These are phyloP conservation scores for Oryzias javanicus DNA, from an alignment of 2,113 vertebrate species.

Conservation along the genomic window DNA sequence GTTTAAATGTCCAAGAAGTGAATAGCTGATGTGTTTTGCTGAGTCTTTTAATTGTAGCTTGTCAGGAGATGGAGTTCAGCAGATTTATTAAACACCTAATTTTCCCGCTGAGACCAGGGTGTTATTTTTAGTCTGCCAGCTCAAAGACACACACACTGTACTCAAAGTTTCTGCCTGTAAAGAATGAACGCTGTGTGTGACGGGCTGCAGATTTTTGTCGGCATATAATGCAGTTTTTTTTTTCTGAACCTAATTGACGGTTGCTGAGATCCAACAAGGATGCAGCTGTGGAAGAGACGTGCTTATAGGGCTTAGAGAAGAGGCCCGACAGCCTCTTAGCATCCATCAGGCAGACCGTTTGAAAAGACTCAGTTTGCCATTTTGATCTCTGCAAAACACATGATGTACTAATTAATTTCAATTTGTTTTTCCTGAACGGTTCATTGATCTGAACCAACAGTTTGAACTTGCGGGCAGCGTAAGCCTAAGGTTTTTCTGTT, in stretches of 20 bases:
- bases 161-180: slow-evolving; percentile 28
- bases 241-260: slow-evolving; percentile 24
- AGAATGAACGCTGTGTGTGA: slow-evolving; percentile 41
- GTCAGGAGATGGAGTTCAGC: slow-evolving; percentile 61
- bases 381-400: no score
- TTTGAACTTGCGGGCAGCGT: slow-evolving; percentile 28
- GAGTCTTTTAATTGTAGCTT: slow-evolving; percentile 61
- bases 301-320: not conserved
- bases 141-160: slow-evolving; percentile 31
- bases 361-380: no score
- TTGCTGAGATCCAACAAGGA: slow-evolving; percentile 31
- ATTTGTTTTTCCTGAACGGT: slow-evolving; percentile 18
- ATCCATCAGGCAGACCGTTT: no score
- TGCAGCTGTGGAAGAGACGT: not conserved
- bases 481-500: slow-evolving; percentile 24
- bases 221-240: not conserved
- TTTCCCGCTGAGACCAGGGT: slow-evolving; percentile 53
- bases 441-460: slow-evolving; percentile 14
- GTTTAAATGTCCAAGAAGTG: slow-evolving; percentile 54
- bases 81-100: slow-evolving; percentile 72
- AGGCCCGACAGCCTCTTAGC: no score
- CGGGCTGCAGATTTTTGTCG: slow-evolving; percentile 29
- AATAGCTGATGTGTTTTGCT: slow-evolving; percentile 61
- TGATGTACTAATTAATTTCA: not conserved
- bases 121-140: slow-evolving; percentile 58